These are phyloP conservation scores for Agrypnia vestita DNA, from an alignment of 1,140 invertebrate species.

Conservation along the genomic window DNA sequence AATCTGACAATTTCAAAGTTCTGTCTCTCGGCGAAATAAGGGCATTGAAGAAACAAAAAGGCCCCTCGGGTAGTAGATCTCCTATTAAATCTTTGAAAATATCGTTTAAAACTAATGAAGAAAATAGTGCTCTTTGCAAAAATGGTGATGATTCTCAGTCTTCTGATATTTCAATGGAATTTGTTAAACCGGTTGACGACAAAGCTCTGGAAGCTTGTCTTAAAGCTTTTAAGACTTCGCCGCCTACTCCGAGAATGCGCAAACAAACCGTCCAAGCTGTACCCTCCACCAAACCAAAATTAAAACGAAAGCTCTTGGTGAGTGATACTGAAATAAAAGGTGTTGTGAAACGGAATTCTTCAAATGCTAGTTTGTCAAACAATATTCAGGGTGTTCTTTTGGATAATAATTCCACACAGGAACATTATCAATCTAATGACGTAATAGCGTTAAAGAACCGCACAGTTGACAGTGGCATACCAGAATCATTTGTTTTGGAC, in stretches of 20 bases:
- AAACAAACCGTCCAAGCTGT: constrained; percentile 19
- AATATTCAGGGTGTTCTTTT: too few relatives aligned
- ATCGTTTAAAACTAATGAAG: not conserved
- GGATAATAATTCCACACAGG: too few relatives aligned
- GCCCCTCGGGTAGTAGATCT: not conserved
- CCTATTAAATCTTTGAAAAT: constrained; percentile 9
- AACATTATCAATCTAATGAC: too few relatives aligned
- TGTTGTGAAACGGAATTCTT: not conserved
- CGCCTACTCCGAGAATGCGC: constrained; percentile 20
- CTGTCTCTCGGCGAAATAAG: constrained; percentile 56
- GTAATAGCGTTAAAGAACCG: too few relatives aligned
- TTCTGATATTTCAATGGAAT: constrained; percentile 25
- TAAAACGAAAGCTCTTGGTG: constrained; percentile 39
- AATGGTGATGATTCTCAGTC: not conserved
- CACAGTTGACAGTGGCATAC: too few relatives aligned
- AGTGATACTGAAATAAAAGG: constrained; percentile 5
- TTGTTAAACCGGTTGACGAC: constrained; percentile 42
- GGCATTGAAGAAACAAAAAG: constrained; percentile 32
- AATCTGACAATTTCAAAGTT: constrained; percentile 53
- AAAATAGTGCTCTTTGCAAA: not conserved
- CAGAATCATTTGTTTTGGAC: too few relatives aligned
- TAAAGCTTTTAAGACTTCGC: constrained; percentile 40
- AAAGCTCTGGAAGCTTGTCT: constrained; percentile 53
- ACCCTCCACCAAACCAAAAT: constrained; percentile 35
- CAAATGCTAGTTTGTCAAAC: too few relatives aligned